These are phyloP conservation scores for Calidris pugnax DNA, from an alignment of 2,113 vertebrate genomes.

Conservation along the genomic window DNA sequence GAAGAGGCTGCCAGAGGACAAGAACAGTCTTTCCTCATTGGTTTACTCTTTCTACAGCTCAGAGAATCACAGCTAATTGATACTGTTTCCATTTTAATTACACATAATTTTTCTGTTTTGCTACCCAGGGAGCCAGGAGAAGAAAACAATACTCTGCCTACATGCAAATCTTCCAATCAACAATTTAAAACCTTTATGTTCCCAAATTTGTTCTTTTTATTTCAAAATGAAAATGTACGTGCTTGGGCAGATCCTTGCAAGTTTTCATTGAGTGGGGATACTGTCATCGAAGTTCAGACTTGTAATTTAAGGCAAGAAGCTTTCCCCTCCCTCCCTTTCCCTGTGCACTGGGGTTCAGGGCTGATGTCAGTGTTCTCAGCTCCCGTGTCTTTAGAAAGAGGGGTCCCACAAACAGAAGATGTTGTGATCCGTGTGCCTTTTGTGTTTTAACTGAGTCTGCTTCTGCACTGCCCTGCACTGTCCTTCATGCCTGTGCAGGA, in stretches of 20 bases:
- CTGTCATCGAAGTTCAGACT: not conserved
- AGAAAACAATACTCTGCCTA: slow-evolving; percentile 79
- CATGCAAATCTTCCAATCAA: slow-evolving; percentile 79
- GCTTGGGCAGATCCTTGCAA: slow-evolving; percentile 13
- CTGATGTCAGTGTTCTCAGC: not conserved
- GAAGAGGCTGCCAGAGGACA: slow-evolving; percentile 67
- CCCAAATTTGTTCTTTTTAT: slow-evolving; percentile 55
- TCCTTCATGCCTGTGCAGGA: not conserved
- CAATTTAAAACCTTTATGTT: slow-evolving; percentile 77
- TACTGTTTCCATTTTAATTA: slow-evolving; percentile 81
- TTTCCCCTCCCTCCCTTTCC: not conserved
- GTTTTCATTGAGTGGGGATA: not conserved
- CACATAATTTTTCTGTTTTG: slow-evolving; percentile 82
- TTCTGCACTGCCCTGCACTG: rapidly evolving
- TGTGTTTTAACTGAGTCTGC: not conserved
- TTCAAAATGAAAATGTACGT: slow-evolving; percentile 21
- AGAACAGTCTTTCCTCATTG: slow-evolving; percentile 68
- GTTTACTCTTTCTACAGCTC: slow-evolving; percentile 70
- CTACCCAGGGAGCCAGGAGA: slow-evolving; percentile 76
- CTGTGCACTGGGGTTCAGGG: not conserved
- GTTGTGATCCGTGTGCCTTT: not conserved
- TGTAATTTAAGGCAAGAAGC: not conserved
- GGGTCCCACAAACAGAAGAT: not conserved
- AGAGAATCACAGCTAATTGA: slow-evolving; percentile 81
- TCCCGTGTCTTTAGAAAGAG: not conserved